Percentiles rank a stretch among this genome's conserved stretches.
Conservation (phyloP, 2,888 invertebrate genomes). For the Dusona sp. region DNA sequence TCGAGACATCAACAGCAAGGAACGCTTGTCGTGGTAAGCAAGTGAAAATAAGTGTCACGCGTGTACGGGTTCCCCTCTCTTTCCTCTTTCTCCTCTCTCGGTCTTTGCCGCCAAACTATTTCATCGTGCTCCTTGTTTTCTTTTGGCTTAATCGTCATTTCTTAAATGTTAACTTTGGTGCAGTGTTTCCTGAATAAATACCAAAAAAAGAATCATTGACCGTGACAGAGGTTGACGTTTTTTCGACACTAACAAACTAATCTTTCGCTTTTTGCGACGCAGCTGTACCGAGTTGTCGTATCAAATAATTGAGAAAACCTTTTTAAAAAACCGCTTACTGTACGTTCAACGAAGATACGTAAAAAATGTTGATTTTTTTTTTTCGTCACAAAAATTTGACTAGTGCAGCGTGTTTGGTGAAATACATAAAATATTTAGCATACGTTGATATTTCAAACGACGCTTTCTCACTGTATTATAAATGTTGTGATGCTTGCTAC, state of each 20-base stretch:
- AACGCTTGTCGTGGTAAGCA: slow-evolving; percentile 42
- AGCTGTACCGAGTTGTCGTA: background rate
- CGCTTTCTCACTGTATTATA: background rate
- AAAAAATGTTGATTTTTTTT: background rate
- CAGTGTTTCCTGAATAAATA: background rate
- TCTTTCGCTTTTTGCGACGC: background rate
- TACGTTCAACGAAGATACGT: background rate
- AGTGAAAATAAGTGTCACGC: slow-evolving; percentile 53
- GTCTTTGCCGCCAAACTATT: slow-evolving; percentile 38
- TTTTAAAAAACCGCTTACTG: background rate
- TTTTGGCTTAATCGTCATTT: slow-evolving; percentile 14
- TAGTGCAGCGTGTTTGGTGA: background rate
- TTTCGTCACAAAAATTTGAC: background rate
- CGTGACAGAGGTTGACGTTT: background rate
- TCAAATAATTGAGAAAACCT: background rate
- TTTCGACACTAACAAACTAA: background rate
- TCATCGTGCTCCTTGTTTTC: slow-evolving; percentile 10
- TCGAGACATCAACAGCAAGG: slow-evolving; percentile 56
- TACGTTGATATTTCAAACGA: background rate
- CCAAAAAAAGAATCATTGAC: background rate
- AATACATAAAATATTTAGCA: background rate
- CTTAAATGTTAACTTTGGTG: background rate
- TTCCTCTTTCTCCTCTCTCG: background rate
- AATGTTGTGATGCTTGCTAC: background rate
- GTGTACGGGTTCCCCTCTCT: slow-evolving; percentile 6